Conservation (phyloP, 2,888 invertebrate species). For the Flabesymbios commensalis region DNA sequence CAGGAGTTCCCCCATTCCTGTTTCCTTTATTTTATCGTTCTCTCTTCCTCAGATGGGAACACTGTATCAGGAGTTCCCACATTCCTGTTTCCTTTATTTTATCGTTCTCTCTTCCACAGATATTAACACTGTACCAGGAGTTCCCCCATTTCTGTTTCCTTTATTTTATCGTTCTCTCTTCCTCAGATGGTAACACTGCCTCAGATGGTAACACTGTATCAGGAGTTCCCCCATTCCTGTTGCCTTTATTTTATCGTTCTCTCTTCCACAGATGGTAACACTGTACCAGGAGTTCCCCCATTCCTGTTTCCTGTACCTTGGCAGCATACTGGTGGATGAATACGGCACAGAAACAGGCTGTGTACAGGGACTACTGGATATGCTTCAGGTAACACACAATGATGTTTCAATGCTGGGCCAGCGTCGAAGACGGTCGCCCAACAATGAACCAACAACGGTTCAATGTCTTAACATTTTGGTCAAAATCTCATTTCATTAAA, state of each 20-base stretch:
- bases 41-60: too few relatives aligned
- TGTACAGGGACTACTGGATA: slow-evolving; percentile 78
- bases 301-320: slow-evolving; percentile 87
- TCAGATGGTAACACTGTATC: slow-evolving; percentile 76
- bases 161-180: too few relatives aligned
- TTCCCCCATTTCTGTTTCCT: too few relatives aligned
- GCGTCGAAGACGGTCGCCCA: too few relatives aligned
- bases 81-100: slow-evolving; percentile 92
- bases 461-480: too few relatives aligned
- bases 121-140: too few relatives aligned
- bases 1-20: too few relatives aligned
- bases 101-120: too few relatives aligned
- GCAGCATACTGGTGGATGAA: slow-evolving; percentile 88
- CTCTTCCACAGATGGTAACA: slow-evolving; percentile 70
- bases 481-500: too few relatives aligned
- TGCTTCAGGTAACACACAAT: slow-evolving; percentile 86
- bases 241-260: slow-evolving; percentile 91
- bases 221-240: slow-evolving; percentile 78
- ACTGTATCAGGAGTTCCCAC: slow-evolving; percentile 74
- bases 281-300: slow-evolving; percentile 76
- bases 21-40: too few relatives aligned
- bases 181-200: too few relatives aligned
- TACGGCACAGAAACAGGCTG: slow-evolving; percentile 76
- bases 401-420: slow-evolving; percentile 61
- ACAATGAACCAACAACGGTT: too few relatives aligned